Base-by-base conservation (phyloP, 2,797 vertebrate species). In the Pelodytes ibericus region DNA sequence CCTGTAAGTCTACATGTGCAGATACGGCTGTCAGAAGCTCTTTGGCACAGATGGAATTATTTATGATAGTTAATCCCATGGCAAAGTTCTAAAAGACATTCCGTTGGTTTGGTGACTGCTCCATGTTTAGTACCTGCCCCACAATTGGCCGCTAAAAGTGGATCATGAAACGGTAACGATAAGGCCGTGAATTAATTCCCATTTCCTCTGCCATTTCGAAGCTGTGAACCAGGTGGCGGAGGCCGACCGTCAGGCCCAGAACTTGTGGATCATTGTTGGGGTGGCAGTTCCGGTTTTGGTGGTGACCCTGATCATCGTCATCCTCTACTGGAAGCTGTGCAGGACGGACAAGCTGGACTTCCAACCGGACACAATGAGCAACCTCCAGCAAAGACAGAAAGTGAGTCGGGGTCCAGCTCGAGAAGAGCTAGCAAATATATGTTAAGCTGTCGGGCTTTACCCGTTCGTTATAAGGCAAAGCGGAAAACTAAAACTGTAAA, bases 291-390 rank as follows among this genome's bases (percentile, higher is more conserved):
- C 97, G 0, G 95, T 95, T 31, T 86, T 96, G 26, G 94, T 99
- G 80, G 97, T 97, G 0, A 74, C 94, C 25, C 90, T 96, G 84
- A 98, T 99, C 5, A 92, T 99, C 30, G 83, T 94, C 86, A 95
- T 99, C 86, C 95, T 99, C 44, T 99, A 98, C 88, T 98, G 96
- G 96, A 99, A 99, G 29, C 91, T 99, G 53, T 99, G 97, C 33
- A 93, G 96, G 81, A 96, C 96, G 0, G 96, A 99, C 89, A 98
- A 98, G 82, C 88, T 99, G 33, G 97, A 99, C 87, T 99, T 99
- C 72, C 97, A 99, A 83, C 96, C 97, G 0, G 97, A 99, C 11
- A 92, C 96, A 0, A 93, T 98, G 81, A 96, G 92, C 91, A 96
- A 93, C 85, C 91, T 99, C 81, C 97, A 99, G 86, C 97, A 99